Percentiles rank a stretch among this genome's conserved stretches.
These are phyloP conservation scores for Aquatica leii DNA, from an alignment of 2,888 invertebrate species.

Conservation along the genomic window DNA sequence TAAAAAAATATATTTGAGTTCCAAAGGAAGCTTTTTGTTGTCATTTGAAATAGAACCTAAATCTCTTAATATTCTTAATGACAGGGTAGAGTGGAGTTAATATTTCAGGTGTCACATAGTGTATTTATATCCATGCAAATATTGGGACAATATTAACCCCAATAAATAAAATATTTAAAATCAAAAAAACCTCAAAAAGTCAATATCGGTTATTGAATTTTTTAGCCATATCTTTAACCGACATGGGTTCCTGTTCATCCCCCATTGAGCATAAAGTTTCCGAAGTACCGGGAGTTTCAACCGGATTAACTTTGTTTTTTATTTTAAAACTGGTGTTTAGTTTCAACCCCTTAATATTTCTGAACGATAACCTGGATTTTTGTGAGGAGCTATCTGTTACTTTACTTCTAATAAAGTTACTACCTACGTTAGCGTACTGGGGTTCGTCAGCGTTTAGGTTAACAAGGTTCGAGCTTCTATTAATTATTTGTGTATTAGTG, in stretches of 20 bases:
- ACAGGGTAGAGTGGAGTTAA: no score
- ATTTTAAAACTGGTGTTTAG: slow-evolving; percentile 44
- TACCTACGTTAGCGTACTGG: no score
- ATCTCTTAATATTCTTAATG: no score
- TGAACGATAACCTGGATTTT: slow-evolving; percentile 46
- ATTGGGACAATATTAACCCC: no score
- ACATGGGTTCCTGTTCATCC: slow-evolving; percentile 31
- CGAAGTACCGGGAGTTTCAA: slow-evolving; percentile 43
- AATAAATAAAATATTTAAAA: no score
- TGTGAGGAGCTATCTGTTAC: slow-evolving; percentile 38
- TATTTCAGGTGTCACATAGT: no score
- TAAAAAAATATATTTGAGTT: no score
- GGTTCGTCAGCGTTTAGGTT: slow-evolving; percentile 26
- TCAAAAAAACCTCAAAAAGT: no score
- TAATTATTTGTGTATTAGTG: slow-evolving; percentile 68
- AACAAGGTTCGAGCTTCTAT: slow-evolving; percentile 56
- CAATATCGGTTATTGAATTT: slow-evolving; percentile 44
- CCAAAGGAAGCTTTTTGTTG: no score
- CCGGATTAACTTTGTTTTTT: slow-evolving; percentile 28
- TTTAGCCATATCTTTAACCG: slow-evolving; percentile 49
- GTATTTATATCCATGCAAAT: no score
- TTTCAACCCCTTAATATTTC: slow-evolving; percentile 51
- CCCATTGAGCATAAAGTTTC: slow-evolving; percentile 43
- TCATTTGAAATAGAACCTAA: no score
- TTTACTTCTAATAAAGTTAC: neutral